A percentile compares a stretch with the other conserved stretches of the same genome.
These are phyloP conservation scores for Muntiacus muntjak DNA, from an alignment of 2,113 vertebrate genomes.

Conservation along the genomic window DNA sequence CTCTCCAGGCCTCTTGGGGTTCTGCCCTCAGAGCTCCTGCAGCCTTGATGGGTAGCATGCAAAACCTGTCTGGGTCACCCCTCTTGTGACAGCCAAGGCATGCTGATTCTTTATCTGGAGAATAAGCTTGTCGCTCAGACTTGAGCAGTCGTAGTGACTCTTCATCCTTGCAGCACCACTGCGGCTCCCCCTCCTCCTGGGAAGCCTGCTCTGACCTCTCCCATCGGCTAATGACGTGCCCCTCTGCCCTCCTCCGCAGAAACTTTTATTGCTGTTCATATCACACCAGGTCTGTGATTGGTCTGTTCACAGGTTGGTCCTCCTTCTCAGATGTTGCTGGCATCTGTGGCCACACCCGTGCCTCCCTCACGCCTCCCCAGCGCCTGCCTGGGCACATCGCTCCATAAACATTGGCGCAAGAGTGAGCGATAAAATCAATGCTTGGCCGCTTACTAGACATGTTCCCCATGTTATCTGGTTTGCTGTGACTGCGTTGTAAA, in stretches of 20 bases:
- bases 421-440: background rate
- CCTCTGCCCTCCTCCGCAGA: background rate
- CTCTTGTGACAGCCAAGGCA: background rate
- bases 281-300: background rate
- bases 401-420: background rate
- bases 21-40: background rate
- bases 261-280: background rate
- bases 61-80: background rate
- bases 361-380: background rate
- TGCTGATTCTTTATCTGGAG: background rate
- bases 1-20: background rate
- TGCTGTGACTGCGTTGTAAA: background rate
- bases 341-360: background rate
- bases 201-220: background rate
- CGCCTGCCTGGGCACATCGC: background rate
- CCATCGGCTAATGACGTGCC: background rate
- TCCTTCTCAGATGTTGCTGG: background rate
- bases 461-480: no score
- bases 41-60: background rate
- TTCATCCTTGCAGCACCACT: fast-evolving
- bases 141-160: background rate
- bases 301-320: background rate
- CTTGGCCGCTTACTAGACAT: background rate
- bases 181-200: background rate
- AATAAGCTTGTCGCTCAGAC: background rate